A percentile compares a stretch with the other conserved stretches of the same genome.
Evolutionary conservation across 2,888 invertebrate genomes (phyloP).

Genomic region (Heteromyza rotundicornis): DNA sequence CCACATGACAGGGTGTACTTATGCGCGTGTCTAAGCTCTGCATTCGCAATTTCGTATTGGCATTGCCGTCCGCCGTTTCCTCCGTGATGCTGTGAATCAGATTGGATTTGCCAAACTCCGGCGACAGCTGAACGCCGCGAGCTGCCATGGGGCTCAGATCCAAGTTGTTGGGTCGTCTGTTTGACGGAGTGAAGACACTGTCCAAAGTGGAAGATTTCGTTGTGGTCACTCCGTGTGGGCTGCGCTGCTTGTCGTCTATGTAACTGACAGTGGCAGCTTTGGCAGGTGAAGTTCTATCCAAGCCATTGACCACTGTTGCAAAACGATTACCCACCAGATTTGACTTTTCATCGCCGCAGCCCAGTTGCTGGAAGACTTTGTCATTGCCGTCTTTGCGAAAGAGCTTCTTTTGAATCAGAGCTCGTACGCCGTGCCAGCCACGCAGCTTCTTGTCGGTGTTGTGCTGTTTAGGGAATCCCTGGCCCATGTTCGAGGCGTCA

Average conservation of each 20-base stretch:
- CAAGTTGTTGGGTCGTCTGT: conserved; percentile 55
- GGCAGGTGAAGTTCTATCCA: conserved; percentile 32
- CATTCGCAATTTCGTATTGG: conserved; percentile 33
- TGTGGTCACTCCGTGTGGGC: conserved; percentile 9
- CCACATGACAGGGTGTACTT: conserved; percentile 51
- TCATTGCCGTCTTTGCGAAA: conserved; percentile 46
- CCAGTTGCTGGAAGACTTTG: conserved; percentile 31
- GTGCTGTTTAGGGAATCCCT: conserved; percentile 62
- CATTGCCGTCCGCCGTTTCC: conserved; percentile 51
- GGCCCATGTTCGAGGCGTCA: conserved; percentile 51
- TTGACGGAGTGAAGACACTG: conserved; percentile 24
- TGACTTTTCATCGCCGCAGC: conserved; percentile 55
- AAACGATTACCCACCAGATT: conserved; percentile 56
- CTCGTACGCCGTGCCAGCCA: conserved; percentile 62
- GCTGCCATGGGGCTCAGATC: conserved; percentile 52
- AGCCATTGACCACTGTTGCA: conserved; percentile 36
- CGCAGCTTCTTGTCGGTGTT: conserved; percentile 59
- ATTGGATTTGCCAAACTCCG: conserved; percentile 48
- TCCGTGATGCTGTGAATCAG: conserved; percentile 56
- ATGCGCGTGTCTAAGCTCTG: conserved; percentile 43
- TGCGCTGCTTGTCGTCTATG: conserved; percentile 30
- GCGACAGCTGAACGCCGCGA: not conserved
- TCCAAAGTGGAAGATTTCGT: conserved; percentile 12
- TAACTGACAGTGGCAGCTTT: conserved; percentile 32
- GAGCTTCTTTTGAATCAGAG: conserved; percentile 61